Percentiles rank a stretch among this genome's conserved stretches.
phyloP scores from a whole-genome alignment of 2,797 vertebrate genomes.

The Rhynchotus rufescens region DNA sequence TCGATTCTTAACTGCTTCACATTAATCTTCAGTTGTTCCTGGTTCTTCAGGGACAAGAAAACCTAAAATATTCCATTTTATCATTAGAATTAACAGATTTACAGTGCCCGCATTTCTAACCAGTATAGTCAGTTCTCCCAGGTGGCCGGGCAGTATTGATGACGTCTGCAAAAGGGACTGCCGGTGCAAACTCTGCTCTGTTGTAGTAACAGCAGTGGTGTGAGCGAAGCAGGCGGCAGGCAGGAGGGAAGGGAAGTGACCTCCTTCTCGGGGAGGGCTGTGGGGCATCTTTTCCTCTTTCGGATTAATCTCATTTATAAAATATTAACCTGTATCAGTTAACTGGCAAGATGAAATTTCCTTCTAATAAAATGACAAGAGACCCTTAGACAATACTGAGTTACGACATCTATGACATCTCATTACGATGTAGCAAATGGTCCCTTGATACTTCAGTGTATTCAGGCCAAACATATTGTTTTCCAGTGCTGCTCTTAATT shows the following conservation, averaged over 20 bases:
- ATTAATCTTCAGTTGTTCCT: slow-evolving; percentile 42
- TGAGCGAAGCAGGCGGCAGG: neutral
- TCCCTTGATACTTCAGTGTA: neutral
- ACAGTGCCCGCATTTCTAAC: slow-evolving; percentile 21
- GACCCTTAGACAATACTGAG: slow-evolving; percentile 7
- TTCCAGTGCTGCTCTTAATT: slow-evolving; percentile 64
- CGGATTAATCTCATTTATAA: neutral
- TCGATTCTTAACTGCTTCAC: slow-evolving; percentile 35
- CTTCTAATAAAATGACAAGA: neutral
- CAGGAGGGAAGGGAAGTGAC: neutral
- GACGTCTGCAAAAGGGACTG: slow-evolving; percentile 2
- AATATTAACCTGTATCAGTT: slow-evolving; percentile 5
- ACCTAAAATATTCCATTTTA: slow-evolving; percentile 38
- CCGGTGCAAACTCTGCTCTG: neutral
- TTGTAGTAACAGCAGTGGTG: neutral
- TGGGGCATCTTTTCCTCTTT: neutral
- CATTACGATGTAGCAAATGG: slow-evolving; percentile 25
- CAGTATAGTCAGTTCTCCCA: neutral
- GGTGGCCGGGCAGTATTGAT: slow-evolving; percentile 17
- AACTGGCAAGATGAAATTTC: neutral
- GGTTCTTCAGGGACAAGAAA: slow-evolving; percentile 34
- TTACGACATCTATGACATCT: slow-evolving; percentile 6
- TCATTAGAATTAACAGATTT: slow-evolving; percentile 57
- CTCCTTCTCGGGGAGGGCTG: neutral
- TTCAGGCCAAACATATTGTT: slow-evolving; percentile 42